phyloP scores from a whole-genome alignment of 2,113 vertebrate species.

The Planiliza haematocheilus region DNA sequence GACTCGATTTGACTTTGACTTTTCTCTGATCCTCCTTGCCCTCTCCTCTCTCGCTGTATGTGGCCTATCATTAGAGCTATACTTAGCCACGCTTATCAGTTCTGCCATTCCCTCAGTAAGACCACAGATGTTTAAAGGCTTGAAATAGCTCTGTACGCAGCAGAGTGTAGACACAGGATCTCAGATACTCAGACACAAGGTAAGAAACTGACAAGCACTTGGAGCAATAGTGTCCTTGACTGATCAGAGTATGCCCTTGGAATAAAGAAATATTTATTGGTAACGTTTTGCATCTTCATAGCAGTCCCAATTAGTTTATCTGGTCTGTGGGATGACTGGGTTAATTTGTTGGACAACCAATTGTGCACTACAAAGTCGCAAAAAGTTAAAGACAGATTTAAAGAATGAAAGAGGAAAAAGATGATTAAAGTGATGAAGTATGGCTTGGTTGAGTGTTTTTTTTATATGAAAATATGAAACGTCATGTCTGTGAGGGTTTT shows the following conservation, averaged over 20 bases:
- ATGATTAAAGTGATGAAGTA: too few species aligned
- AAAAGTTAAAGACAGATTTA: too few species aligned
- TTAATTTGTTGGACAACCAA: not conserved
- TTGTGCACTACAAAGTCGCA: not conserved
- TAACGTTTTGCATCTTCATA: not conserved
- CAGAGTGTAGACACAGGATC: conserved; percentile 17
- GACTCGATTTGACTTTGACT: conserved; percentile 62
- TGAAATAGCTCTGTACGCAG: conserved; percentile 49
- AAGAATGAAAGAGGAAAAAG: too few species aligned
- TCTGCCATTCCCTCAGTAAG: conserved; percentile 47
- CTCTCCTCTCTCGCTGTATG: conserved; percentile 49
- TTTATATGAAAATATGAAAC: not conserved
- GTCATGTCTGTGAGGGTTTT: not conserved
- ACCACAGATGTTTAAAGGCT: conserved; percentile 60
- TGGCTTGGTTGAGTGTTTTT: not conserved
- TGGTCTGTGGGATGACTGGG: not conserved
- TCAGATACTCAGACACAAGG: conserved; percentile 20
- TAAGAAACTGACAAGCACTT: conserved; percentile 16
- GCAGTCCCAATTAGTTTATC: too few species aligned
- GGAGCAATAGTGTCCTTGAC: not conserved
- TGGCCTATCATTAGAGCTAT: conserved; percentile 69
- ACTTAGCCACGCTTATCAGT: conserved; percentile 72
- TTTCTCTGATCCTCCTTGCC: conserved; percentile 61
- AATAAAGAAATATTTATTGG: not conserved
- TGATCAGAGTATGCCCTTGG: conserved; percentile 14